Conservation (phyloP, 2,113 vertebrate genomes). For the Mixornis gularis region DNA sequence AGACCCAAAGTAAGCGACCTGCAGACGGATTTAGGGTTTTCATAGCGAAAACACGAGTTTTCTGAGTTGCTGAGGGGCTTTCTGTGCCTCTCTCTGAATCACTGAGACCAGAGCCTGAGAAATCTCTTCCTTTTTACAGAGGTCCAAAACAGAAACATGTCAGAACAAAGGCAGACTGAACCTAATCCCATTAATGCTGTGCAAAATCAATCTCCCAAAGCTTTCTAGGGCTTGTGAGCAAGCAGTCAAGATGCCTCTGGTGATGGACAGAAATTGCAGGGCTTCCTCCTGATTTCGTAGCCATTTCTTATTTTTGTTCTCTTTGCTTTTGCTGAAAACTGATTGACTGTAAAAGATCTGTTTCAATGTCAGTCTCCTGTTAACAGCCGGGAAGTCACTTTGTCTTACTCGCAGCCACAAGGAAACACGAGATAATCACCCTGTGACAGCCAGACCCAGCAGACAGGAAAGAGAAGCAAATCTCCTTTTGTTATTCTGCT, state of each 20-base stretch:
- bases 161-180: background rate
- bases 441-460: slow-evolving; percentile 25
- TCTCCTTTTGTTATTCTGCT: background rate
- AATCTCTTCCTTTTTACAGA: background rate
- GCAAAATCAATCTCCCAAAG: slow-evolving; percentile 7
- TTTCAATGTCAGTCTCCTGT: slow-evolving; percentile 8
- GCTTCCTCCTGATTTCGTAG: background rate
- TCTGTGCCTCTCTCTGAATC: background rate
- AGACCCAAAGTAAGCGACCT: background rate
- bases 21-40: background rate
- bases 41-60: background rate
- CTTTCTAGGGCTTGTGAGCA: slow-evolving; percentile 15
- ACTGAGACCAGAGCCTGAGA: background rate
- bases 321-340: background rate
- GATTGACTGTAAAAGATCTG: slow-evolving; percentile 44
- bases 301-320: slow-evolving; percentile 15
- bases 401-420: slow-evolving; percentile 30
- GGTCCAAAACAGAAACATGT: background rate
- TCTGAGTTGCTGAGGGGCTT: background rate
- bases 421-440: slow-evolving; percentile 39
- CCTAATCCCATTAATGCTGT: background rate
- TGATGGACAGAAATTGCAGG: slow-evolving; percentile 38
- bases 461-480: background rate
- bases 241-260: background rate
- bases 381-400: slow-evolving; percentile 48